A percentile compares a stretch with the other conserved stretches of the same genome.
Evolutionary conservation across 1,140 invertebrate genomes (phyloP).

Genomic region (Bathynomus jamesi): DNA sequence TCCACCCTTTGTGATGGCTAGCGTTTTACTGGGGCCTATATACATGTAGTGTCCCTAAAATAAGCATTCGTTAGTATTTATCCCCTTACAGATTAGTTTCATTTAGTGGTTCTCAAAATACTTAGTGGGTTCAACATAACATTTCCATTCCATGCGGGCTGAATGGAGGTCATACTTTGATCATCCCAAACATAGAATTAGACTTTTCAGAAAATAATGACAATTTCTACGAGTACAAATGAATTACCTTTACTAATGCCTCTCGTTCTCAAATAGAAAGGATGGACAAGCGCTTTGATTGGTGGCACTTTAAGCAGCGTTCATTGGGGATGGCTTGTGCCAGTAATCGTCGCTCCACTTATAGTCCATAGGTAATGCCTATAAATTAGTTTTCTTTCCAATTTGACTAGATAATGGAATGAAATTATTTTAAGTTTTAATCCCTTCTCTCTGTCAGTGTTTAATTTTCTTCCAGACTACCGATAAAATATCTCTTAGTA

Average conservation of each 20-base stretch:
- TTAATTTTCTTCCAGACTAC: neutral
- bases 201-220: neutral
- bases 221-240: neutral
- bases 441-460: neutral
- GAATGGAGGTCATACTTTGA: neutral
- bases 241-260: neutral
- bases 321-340: neutral
- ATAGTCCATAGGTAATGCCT: neutral
- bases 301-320: neutral
- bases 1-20: too few relatives aligned
- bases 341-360: neutral
- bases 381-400: neutral
- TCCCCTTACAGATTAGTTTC: too few relatives aligned
- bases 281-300: neutral
- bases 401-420: neutral
- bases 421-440: neutral
- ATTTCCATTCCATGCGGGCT: neutral
- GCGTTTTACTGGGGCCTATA: too few relatives aligned
- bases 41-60: too few relatives aligned
- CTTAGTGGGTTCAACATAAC: neutral
- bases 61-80: too few relatives aligned
- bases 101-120: too few relatives aligned
- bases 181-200: neutral
- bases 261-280: too few relatives aligned
- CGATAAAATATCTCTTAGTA: neutral